A percentile compares a stretch with the other conserved stretches of the same genome.
Conservation (phyloP, 2,113 vertebrate genomes). For the Chelonoidis abingdonii region DNA sequence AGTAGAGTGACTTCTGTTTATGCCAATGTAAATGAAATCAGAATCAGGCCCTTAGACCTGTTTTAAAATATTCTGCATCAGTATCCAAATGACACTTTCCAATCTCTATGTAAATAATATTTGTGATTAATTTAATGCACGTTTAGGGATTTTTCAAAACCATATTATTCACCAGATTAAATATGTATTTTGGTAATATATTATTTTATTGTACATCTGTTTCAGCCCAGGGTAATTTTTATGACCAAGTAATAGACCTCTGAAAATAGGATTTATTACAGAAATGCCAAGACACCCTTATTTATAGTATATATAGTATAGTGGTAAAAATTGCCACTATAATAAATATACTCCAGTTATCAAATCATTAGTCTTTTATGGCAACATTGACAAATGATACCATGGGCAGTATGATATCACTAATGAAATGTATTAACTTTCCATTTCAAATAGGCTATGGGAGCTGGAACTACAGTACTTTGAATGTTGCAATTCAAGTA, state of each 20-base stretch:
- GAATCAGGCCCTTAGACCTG: background rate
- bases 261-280: conserved; percentile 78
- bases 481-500: conserved; percentile 15
- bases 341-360: conserved; percentile 80
- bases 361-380: conserved; percentile 75
- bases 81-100: conserved; percentile 2
- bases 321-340: conserved; percentile 70
- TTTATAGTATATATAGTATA: conserved; percentile 77
- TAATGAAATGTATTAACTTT: conserved; percentile 77
- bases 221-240: conserved; percentile 76
- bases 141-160: conserved; percentile 44
- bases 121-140: conserved; percentile 49
- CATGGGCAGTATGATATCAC: conserved; percentile 61
- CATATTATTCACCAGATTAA: conserved; percentile 41
- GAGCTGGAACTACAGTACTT: conserved; percentile 62
- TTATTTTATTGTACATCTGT: conserved; percentile 67
- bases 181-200: conserved; percentile 50
- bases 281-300: conserved; percentile 72
- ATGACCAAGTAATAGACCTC: conserved; percentile 68
- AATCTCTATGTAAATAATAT: conserved; percentile 46
- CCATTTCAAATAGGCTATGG: conserved; percentile 70
- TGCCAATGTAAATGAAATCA: conserved; percentile 18
- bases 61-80: conserved; percentile 19
- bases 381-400: conserved; percentile 71
- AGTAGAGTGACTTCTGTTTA: conserved; percentile 1